Conservation (phyloP, 1,140 invertebrate species). For the Bombus confusus region DNA sequence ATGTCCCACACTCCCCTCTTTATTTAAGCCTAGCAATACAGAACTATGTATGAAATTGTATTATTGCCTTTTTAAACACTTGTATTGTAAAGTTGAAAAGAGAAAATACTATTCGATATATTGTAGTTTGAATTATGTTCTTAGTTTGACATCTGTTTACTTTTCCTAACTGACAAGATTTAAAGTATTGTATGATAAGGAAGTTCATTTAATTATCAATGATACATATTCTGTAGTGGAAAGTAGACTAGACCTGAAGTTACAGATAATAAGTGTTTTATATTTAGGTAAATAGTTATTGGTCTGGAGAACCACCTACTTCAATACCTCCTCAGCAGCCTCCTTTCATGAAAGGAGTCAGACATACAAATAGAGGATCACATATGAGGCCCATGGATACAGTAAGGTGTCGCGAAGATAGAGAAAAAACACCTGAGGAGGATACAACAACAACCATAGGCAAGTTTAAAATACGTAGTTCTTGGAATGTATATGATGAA, state of each 20-base stretch:
- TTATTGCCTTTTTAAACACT: background rate
- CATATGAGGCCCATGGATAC: conserved; percentile 73
- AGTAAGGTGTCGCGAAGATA: conserved; percentile 75
- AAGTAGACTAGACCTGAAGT: background rate
- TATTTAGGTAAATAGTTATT: conserved; percentile 75
- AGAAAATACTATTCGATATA: conserved; percentile 9
- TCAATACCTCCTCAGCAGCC: conserved; percentile 70
- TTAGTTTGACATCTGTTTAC: conserved; percentile 10
- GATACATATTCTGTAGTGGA: background rate
- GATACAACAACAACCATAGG: conserved; percentile 80
- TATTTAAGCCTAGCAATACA: conserved; percentile 3
- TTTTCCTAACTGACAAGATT: background rate
- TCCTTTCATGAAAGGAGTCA: conserved; percentile 77
- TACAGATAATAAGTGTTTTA: conserved; percentile 31
- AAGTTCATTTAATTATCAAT: background rate
- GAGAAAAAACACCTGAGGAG: conserved; percentile 80
- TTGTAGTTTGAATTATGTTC: conserved; percentile 34
- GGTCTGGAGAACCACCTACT: conserved; percentile 77
- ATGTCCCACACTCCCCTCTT: background rate
- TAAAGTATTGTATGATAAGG: background rate
- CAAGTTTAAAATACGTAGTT: conserved; percentile 45
- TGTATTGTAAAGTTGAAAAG: conserved; percentile 8
- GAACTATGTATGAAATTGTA: background rate
- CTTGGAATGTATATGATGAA: background rate
- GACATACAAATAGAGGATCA: conserved; percentile 70